phyloP scores from a whole-genome alignment of 1,140 invertebrate genomes.

The Venturia canescens region DNA sequence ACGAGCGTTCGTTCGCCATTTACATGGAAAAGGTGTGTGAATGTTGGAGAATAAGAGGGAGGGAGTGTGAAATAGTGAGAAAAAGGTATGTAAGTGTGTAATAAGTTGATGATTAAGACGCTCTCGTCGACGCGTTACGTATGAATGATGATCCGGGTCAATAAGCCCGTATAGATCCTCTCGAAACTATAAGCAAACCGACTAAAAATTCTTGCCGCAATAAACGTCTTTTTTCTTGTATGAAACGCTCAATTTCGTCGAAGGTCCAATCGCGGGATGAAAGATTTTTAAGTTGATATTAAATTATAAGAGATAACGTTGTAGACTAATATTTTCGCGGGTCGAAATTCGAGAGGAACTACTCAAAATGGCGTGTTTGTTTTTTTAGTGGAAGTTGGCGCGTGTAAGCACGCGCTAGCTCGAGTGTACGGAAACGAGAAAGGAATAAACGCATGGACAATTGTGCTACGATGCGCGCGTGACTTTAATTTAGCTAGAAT shows the following conservation, averaged over 20 bases:
- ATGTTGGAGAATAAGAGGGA: not conserved
- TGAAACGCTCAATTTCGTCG: slow-evolving; percentile 18
- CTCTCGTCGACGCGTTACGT: no score
- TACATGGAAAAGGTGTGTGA: not conserved
- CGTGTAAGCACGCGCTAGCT: not conserved
- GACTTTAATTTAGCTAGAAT: not conserved
- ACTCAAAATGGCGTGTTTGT: not conserved
- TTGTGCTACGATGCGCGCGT: not conserved
- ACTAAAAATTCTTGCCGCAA: slow-evolving; percentile 32
- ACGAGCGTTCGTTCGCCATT: no score
- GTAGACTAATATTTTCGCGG: slow-evolving; percentile 60
- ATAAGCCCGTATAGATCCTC: not conserved
- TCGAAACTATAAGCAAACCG: slow-evolving; percentile 1
- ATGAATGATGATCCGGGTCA: no score
- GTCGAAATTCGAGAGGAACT: slow-evolving; percentile 59
- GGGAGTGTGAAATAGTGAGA: not conserved
- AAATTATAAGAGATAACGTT: slow-evolving; percentile 1
- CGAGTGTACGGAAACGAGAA: not conserved
- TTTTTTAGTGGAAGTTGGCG: not conserved
- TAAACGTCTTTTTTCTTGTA: slow-evolving; percentile 10
- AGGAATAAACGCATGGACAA: not conserved
- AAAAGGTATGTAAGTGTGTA: not conserved
- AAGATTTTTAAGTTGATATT: slow-evolving; percentile 3
- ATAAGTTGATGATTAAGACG: slow-evolving; percentile 1
- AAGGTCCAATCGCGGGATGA: not conserved